Evolutionary conservation across 2,888 invertebrate genomes (phyloP), one percentile per base, ranked within the genome.

Genomic region (Acrocyrtus sp.): DNA sequence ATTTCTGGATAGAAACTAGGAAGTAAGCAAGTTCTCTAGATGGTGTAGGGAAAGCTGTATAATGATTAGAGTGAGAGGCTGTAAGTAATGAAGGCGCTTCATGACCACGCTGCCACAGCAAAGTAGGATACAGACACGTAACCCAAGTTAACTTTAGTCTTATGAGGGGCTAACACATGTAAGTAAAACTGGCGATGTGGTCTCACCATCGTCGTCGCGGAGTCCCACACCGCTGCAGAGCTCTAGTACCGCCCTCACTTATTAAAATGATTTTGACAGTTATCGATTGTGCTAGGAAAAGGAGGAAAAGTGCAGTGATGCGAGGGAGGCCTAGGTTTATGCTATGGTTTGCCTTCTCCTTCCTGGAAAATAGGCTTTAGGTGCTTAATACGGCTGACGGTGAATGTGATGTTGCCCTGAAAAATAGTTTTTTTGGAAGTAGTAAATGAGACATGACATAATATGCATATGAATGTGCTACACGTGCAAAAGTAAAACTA

Each of bases 181-280:
- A 17, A 15, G 43, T 43, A 10, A 17, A 17, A 12, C 12, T 39
- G 8, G 39, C 12, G 39, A 39, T 6, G 12, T 6, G 39, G 12
- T 10, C 12, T 10, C 12, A 39, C 8, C 39, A 39, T n/a, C 39
- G 12, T 12, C 39, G 39, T 39, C 8, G 12, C 8, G 39, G 6
- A 39, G 8, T 10, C 39, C 39, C 6, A 6, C 39, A 19, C 8
- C 5, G 43, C 2, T 57, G n/a, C 17, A 43, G 24, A 3, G 3
- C 4, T 57, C 41, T 8, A 10, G 4, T 10, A 12, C 5, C 41
- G 1, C 15, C 27, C 24, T 62, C 34, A 53, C 41, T 50, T 48
- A 50, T 61, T 62, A 39, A 62, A 50, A 27, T 29, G 41, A 19
- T 27, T 39, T 24, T 51, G 62, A 62, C 62, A 62, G 62, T 50